phyloP scores from a whole-genome alignment of 2,113 vertebrate species.

The Hepsetus odoe region DNA sequence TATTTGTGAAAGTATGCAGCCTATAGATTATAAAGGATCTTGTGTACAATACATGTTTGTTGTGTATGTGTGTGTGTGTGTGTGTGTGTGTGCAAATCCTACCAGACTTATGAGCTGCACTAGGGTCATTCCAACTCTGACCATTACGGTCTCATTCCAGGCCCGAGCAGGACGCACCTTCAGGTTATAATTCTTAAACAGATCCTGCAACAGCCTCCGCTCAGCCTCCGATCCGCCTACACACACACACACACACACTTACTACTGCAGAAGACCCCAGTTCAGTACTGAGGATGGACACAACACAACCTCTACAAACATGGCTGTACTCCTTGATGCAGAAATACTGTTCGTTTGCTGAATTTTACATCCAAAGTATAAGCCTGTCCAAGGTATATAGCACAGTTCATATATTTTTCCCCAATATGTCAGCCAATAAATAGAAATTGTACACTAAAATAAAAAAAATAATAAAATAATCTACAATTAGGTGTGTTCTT shows the following conservation, averaged over 20 bases:
- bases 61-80: conserved; percentile 21
- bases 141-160: conserved; percentile 79
- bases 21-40: not conserved
- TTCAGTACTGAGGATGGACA: not conserved
- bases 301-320: no score
- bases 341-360: no score
- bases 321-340: no score
- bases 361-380: no score
- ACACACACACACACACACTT: conserved; percentile 25
- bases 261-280: conserved; percentile 6
- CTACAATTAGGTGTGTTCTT: no score
- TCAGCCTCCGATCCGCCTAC: conserved; percentile 73
- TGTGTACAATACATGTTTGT: conserved; percentile 3
- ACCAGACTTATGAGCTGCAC: conserved; percentile 90
- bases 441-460: no score
- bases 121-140: conserved; percentile 85
- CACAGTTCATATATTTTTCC: no score
- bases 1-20: conserved; percentile 10
- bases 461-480: no score
- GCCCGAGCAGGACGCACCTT: conserved; percentile 78
- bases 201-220: conserved; percentile 73
- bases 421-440: no score
- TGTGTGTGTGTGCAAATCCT: conserved; percentile 53
- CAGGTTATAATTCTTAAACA: conserved; percentile 81
- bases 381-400: no score